Percentiles rank a stretch among this genome's conserved stretches.
Conservation (phyloP, 2,888 invertebrate genomes). For the Microctonus brassicae region DNA sequence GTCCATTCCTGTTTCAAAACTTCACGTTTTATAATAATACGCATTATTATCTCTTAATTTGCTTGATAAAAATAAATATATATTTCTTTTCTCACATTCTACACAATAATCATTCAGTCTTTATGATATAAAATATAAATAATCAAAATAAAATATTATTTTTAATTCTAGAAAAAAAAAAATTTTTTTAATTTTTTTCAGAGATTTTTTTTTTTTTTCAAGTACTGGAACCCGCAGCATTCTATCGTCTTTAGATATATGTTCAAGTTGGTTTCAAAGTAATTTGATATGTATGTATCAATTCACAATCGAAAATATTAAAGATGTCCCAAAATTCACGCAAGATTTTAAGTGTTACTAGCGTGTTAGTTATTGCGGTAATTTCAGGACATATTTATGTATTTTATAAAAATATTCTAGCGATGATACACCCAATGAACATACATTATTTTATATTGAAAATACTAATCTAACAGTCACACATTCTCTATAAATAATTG, state of each 20-base stretch:
- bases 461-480: neutral
- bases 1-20: conserved; percentile 22
- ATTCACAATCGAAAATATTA: neutral
- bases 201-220: neutral
- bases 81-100: too few species aligned
- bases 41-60: conserved; percentile 8
- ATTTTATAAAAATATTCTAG: neutral
- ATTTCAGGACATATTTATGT: too few species aligned
- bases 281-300: too few species aligned
- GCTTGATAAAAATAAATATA: neutral
- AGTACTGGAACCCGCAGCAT: neutral
- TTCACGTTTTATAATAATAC: conserved; percentile 24
- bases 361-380: too few species aligned
- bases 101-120: neutral
- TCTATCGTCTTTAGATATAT: too few species aligned
- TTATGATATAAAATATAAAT: too few species aligned
- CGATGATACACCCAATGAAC: neutral
- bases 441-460: neutral
- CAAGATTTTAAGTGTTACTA: too few species aligned
- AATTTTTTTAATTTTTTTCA: too few species aligned
- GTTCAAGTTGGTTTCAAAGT: too few species aligned
- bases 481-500: conserved; percentile 59
- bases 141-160: too few species aligned
- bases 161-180: too few species aligned
- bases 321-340: too few species aligned